Evolutionary conservation across 2,113 vertebrate genomes (phyloP), one percentile per base, ranked within the genome.

Genomic region (Elgaria multicarinata): DNA sequence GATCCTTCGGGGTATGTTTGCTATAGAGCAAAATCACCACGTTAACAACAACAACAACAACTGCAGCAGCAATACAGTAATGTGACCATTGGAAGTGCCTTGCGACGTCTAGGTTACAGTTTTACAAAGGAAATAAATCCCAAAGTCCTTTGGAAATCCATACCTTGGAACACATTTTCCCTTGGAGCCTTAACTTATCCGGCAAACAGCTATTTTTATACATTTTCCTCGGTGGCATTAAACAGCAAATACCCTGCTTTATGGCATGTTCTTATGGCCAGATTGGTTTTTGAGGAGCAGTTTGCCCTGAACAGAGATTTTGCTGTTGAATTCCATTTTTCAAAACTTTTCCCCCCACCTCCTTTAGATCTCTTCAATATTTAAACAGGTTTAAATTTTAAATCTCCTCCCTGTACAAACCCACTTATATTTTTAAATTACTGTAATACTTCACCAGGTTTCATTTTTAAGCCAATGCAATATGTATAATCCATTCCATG

Each of bases 321-420:
- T 96, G 88, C 92, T 94, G 95, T 93, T 96, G 91, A 97, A 96
- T 94, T 94, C 85, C 91, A 95, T 96, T 97, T 97, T 94, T 97
- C 94, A 97, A 93, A 96, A 97, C 89, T 94, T 92, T 93, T 94
- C 92, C 42, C 95, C 96, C 77, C 93, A 18, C 88, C 71, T 71
- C 86, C 55, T 95, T 97, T 86, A 92, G 93, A 97, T 96, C 95
- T 94, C 83, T 67, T 97, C 96, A 97, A 97, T 97, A 97, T 97
- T 98, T 98, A 97, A 97, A 97, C 92, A 96, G 91, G 91, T 96
- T 97, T 97, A 97, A 97, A 97, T 93, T 97, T 97, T 97, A 97
- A 97, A 97, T 97, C 95, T 97, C 93, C 94, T 88, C 94, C 91
- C 93, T 94, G 91, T 97, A 97, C 94, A 97, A 96, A 96, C 94